Base-by-base conservation (phyloP, 2,797 vertebrate genomes). In the Molossus alvarezi region DNA sequence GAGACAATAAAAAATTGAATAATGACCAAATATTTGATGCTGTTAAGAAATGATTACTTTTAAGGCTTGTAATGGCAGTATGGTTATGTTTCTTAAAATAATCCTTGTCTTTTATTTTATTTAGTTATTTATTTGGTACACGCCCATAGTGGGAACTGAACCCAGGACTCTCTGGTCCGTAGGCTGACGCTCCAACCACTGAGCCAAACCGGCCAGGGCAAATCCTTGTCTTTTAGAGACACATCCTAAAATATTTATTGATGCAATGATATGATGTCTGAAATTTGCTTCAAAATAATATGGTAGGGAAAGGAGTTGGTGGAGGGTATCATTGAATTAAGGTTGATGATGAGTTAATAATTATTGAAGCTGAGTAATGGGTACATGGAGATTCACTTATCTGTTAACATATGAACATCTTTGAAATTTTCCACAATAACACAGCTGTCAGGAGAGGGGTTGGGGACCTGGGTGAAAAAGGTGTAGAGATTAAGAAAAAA, bases 201-300 rank as follows among this genome's bases (percentile, higher is more conserved):
- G 33, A 33, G 33, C 33, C 33, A 33, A 33, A 33, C 33, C 33
- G 33, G 33, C 33, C 33, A 33, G 33, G 33, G 33, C 33, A 33
- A 92, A 48, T 90, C 29, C 25, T 88, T 77, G 20, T 93, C 53
- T 90, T 27, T 84, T 95, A 60, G 27, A 94, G n/a, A 67, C 15
- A 48, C 23, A 87, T 82, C 4, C 37, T 94, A 91, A 94, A 96
- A 88, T 82, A 90, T 57, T 57, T 80, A 53, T 92, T 37, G 18
- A 41, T 96, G 25, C 90, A 87, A 80, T 92, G 23, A 72, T 85
- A 27, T 48, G 27, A 90, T 92, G 25, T 86, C 73, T 93, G 20
- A 69, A 95, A 91, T 77, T 89, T 82, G 51, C 55, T 82, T 94
- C 51, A 92, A 72, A 89, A 79, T 91, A 91, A 79, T 86, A 87